Evolutionary conservation across 1,140 invertebrate genomes (phyloP).

Genomic region (Theocolax elegans): DNA sequence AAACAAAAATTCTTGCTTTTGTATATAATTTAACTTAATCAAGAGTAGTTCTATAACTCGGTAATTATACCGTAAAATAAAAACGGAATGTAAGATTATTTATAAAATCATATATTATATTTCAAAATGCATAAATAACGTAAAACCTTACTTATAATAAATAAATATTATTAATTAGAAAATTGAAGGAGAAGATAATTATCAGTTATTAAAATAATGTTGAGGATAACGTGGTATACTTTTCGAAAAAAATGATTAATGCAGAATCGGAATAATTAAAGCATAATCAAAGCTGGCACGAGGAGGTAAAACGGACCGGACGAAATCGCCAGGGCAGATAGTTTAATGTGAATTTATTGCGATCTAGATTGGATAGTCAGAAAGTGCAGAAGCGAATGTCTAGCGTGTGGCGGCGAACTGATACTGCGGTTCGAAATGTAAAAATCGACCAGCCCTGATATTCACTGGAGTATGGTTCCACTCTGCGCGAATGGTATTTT

Average conservation of each 20-base stretch:
- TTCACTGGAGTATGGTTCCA: conserved; percentile 28
- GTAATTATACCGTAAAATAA: no score
- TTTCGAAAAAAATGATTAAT: conserved; percentile 26
- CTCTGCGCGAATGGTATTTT: conserved; percentile 21
- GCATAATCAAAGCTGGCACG: conserved; percentile 32
- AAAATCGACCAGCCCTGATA: conserved; percentile 14
- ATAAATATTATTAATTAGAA: no score
- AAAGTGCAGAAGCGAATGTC: conserved; percentile 58
- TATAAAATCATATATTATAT: no score
- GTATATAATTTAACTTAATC: no score
- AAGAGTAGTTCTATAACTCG: no score
- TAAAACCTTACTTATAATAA: no score
- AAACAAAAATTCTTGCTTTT: no score
- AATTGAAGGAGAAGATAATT: no score
- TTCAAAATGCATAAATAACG: no score
- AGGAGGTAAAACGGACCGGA: conserved; percentile 6
- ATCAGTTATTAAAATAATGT: no score
- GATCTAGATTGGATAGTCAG: conserved; percentile 62
- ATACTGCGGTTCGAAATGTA: conserved; percentile 27
- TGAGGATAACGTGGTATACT: no score
- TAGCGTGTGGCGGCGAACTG: conserved; percentile 32
- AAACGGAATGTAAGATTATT: no score
- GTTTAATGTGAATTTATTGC: conserved; percentile 69
- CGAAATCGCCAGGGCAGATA: conserved; percentile 56
- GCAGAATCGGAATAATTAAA: conserved; percentile 29